Conservation (phyloP, 2,888 invertebrate species). For the Drosophila leonis region DNA sequence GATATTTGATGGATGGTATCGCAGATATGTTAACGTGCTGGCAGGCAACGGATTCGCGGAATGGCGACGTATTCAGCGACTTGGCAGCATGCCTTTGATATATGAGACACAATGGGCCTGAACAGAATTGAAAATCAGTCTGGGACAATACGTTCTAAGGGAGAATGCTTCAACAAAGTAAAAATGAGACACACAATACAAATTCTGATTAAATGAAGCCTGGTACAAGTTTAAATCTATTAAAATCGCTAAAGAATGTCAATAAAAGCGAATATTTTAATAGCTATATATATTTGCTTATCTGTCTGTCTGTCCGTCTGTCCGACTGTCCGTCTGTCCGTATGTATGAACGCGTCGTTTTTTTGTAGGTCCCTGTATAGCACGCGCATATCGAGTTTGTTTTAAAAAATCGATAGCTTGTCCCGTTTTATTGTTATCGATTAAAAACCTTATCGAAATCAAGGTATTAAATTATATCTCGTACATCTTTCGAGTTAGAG, state of each 20-base stretch:
- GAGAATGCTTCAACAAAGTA: neutral
- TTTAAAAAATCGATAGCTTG: too few relatives aligned
- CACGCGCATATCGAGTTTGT: too few relatives aligned
- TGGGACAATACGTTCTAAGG: conserved; percentile 3
- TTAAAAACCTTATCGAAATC: too few relatives aligned
- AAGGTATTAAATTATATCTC: too few relatives aligned
- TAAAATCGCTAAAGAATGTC: neutral
- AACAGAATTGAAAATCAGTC: conserved; percentile 42
- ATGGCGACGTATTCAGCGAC: conserved; percentile 45
- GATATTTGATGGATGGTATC: conserved; percentile 80
- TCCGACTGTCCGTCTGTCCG: too few relatives aligned
- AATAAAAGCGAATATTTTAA: too few relatives aligned
- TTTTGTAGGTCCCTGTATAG: too few relatives aligned
- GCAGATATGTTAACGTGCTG: conserved; percentile 72
- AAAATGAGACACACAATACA: neutral
- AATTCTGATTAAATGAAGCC: conserved; percentile 6
- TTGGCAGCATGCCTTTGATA: conserved; percentile 60
- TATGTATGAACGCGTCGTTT: too few relatives aligned
- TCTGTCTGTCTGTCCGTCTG: too few relatives aligned
- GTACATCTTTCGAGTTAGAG: too few relatives aligned
- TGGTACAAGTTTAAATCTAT: neutral
- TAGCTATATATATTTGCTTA: too few relatives aligned
- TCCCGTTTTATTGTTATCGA: too few relatives aligned
- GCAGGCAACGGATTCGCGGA: conserved; percentile 61
- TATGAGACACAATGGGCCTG: conserved; percentile 32